Conservation (phyloP, 2,888 invertebrate genomes). For the Hypomecis atomaria region DNA sequence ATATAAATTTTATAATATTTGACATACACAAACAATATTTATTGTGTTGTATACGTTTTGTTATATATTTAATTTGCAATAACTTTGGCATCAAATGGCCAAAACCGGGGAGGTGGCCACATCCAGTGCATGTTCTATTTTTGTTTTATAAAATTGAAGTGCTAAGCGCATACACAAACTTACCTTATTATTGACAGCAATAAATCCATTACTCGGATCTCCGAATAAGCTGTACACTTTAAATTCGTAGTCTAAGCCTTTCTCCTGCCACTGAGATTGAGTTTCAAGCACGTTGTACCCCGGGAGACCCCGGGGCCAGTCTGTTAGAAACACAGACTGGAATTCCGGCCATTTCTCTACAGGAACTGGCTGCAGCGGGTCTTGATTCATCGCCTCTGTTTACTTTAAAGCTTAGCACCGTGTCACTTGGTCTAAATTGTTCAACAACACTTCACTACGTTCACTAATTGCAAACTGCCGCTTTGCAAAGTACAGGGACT, state of each 20-base stretch:
- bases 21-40: too few species aligned
- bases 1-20: too few species aligned
- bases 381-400: conserved; percentile 28
- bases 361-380: conserved; percentile 48
- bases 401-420: conserved; percentile 27
- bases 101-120: too few species aligned
- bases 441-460: neutral
- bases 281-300: conserved; percentile 66
- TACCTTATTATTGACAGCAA: conserved; percentile 64
- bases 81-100: too few species aligned
- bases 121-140: too few species aligned
- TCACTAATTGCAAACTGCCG: too few species aligned
- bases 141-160: too few species aligned
- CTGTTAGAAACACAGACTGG: conserved; percentile 45
- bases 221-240: conserved; percentile 73
- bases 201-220: conserved; percentile 64
- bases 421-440: neutral
- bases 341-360: conserved; percentile 54
- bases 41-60: too few species aligned
- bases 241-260: conserved; percentile 55
- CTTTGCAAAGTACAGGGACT: too few species aligned
- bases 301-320: conserved; percentile 63
- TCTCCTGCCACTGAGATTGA: conserved; percentile 58
- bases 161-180: too few species aligned
- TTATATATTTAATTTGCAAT: too few species aligned